Evolutionary conservation across 2,797 vertebrate genomes (phyloP).

Genomic region (Sebastes dallii): DNA sequence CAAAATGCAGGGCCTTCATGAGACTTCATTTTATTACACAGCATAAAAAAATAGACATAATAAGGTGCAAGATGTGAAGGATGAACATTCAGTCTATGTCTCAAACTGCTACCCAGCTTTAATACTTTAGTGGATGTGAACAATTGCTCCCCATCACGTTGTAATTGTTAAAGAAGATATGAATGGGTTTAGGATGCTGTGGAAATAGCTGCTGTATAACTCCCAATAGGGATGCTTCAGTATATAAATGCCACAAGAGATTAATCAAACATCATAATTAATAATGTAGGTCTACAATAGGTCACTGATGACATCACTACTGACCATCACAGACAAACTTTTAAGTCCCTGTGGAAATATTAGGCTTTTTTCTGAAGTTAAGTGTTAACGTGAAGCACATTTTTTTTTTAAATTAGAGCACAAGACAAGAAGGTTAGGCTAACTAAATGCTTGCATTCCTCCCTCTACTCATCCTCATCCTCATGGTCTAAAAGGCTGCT

Average conservation of each 20-base stretch:
- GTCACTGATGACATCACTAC: neutral
- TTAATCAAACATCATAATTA: neutral
- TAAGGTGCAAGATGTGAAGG: neutral
- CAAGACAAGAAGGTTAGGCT: neutral
- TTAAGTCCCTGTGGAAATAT: neutral
- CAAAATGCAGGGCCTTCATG: neutral
- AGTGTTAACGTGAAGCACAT: neutral
- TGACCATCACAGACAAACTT: neutral
- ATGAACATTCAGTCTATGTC: neutral
- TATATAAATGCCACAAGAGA: neutral
- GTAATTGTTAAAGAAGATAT: neutral
- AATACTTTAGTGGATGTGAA: slow-evolving; percentile 7
- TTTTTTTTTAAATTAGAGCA: neutral
- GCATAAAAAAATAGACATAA: neutral
- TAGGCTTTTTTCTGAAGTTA: neutral
- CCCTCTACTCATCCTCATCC: slow-evolving; percentile 22
- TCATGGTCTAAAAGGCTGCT: slow-evolving; percentile 34
- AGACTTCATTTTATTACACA: neutral
- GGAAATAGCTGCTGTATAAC: neutral
- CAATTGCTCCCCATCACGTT: neutral
- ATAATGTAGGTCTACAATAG: neutral
- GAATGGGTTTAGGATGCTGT: neutral
- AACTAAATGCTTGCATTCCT: slow-evolving; percentile 12
- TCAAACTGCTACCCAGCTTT: neutral
- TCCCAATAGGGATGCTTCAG: neutral